phyloP scores from a whole-genome alignment of 2,797 vertebrate genomes.

The Syngnathus rostellatus region DNA sequence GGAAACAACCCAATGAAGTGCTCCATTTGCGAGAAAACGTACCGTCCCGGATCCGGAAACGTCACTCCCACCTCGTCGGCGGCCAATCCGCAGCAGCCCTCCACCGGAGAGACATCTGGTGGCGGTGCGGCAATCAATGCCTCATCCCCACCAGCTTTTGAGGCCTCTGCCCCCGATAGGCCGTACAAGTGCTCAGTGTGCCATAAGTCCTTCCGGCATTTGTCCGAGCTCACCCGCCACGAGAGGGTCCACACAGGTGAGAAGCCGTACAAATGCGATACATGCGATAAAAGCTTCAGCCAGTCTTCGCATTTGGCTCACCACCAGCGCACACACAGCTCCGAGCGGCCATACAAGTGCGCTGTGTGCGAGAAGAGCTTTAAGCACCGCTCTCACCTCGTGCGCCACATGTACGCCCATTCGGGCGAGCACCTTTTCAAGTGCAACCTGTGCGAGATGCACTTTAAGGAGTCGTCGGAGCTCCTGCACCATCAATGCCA shows the following conservation, averaged over 20 bases:
- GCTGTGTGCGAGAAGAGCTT: slow-evolving; percentile 95
- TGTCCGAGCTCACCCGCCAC: slow-evolving; percentile 89
- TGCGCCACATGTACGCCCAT: slow-evolving; percentile 96
- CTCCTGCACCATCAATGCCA: slow-evolving; percentile 94
- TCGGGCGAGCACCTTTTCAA: slow-evolving; percentile 94
- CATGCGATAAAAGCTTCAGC: slow-evolving; percentile 97
- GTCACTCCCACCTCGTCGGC: slow-evolving; percentile 66
- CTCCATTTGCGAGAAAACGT: slow-evolving; percentile 95
- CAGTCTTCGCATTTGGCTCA: slow-evolving; percentile 94
- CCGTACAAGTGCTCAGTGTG: slow-evolving; percentile 94
- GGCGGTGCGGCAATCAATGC: slow-evolving; percentile 64
- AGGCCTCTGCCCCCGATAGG: slow-evolving; percentile 72
- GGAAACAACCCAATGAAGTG: slow-evolving; percentile 87
- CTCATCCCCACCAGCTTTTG: slow-evolving; percentile 53
- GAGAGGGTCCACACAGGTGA: slow-evolving; percentile 93
- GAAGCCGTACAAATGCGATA: slow-evolving; percentile 92
- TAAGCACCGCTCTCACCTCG: slow-evolving; percentile 93
- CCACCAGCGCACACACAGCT: slow-evolving; percentile 94
- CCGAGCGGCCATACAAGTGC: slow-evolving; percentile 92
- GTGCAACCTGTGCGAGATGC: slow-evolving; percentile 89
- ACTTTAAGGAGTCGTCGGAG: slow-evolving; percentile 94
- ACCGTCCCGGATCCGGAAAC: slow-evolving; percentile 75
- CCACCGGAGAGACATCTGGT: slow-evolving; percentile 64
- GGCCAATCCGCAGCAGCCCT: slow-evolving; percentile 71
- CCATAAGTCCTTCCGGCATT: slow-evolving; percentile 92